Conservation (phyloP, 2,797 vertebrate species). For the Amphiprion clarkii region DNA sequence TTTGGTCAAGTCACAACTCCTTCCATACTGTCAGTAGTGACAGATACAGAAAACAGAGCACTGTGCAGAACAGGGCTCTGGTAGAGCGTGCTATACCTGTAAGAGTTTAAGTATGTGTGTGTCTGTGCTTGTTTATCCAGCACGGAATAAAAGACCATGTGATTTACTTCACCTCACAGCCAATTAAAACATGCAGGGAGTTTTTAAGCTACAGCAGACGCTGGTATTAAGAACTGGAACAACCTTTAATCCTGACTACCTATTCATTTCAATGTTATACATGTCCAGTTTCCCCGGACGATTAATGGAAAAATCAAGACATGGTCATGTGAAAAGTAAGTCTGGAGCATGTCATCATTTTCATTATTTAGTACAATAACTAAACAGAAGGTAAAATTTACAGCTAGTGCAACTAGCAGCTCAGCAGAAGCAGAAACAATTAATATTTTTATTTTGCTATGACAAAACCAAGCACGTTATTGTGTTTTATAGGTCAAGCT, state of each 20-base stretch:
- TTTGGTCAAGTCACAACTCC: constrained; percentile 29
- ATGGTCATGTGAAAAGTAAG: background rate
- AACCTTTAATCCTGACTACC: constrained; percentile 22
- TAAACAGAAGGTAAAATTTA: constrained; percentile 14
- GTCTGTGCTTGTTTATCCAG: constrained; percentile 45
- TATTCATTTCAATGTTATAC: constrained; percentile 1
- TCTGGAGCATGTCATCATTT: background rate
- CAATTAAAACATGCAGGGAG: constrained; percentile 56
- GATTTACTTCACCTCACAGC: constrained; percentile 62
- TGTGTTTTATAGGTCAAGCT: background rate
- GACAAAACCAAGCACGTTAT: background rate
- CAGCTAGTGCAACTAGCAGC: background rate
- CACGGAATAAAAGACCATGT: constrained; percentile 53
- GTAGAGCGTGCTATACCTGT: constrained; percentile 41
- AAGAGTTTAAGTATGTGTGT: constrained; percentile 51
- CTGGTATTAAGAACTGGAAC: constrained; percentile 12
- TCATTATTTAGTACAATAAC: background rate
- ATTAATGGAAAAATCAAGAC: constrained; percentile 9
- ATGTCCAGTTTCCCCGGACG: background rate
- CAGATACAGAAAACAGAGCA: constrained; percentile 52
- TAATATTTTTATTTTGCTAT: constrained; percentile 5
- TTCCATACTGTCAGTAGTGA: constrained; percentile 47
- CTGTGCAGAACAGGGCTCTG: constrained; percentile 43
- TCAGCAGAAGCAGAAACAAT: background rate
- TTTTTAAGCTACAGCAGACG: constrained; percentile 20